A percentile compares a stretch with the other conserved stretches of the same genome.
Evolutionary conservation across 2,113 vertebrate species (phyloP).

Genomic region (Antidorcas marsupialis): DNA sequence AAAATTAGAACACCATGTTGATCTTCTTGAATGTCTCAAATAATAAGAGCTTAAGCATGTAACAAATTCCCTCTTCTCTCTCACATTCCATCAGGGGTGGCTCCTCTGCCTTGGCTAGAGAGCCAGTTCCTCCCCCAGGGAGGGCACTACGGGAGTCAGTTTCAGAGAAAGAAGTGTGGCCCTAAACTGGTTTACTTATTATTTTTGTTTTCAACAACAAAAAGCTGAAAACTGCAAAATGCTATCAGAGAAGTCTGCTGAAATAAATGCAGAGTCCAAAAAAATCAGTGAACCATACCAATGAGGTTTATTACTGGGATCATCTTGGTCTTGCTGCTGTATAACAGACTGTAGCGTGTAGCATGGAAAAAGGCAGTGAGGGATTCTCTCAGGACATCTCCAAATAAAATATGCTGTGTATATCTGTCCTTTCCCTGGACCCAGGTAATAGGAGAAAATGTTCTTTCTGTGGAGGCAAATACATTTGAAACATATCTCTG

Average conservation of each 20-base stretch:
- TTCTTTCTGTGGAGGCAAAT: background rate
- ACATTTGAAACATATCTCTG: background rate
- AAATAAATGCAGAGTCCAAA: slow-evolving; percentile 73
- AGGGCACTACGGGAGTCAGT: background rate
- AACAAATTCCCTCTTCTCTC: background rate
- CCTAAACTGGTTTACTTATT: slow-evolving; percentile 67
- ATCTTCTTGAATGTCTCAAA: background rate
- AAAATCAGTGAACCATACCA: slow-evolving; percentile 63
- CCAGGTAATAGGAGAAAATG: background rate
- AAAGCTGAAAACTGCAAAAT: slow-evolving; percentile 74
- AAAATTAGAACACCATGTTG: background rate
- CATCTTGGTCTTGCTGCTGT: background rate
- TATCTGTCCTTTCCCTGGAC: background rate
- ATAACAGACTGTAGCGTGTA: background rate
- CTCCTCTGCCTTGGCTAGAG: background rate
- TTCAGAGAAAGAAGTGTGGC: slow-evolving; percentile 26
- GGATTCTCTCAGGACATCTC: background rate
- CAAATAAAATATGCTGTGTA: background rate
- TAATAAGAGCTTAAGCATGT: background rate
- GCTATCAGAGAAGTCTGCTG: slow-evolving; percentile 61
- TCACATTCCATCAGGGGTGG: background rate
- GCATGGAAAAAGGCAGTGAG: background rate
- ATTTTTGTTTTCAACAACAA: slow-evolving; percentile 64
- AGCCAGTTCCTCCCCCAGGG: background rate
- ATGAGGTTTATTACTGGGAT: slow-evolving; percentile 41